phyloP scores from a whole-genome alignment of 2,797 vertebrate genomes.

The Mus minutoides region DNA sequence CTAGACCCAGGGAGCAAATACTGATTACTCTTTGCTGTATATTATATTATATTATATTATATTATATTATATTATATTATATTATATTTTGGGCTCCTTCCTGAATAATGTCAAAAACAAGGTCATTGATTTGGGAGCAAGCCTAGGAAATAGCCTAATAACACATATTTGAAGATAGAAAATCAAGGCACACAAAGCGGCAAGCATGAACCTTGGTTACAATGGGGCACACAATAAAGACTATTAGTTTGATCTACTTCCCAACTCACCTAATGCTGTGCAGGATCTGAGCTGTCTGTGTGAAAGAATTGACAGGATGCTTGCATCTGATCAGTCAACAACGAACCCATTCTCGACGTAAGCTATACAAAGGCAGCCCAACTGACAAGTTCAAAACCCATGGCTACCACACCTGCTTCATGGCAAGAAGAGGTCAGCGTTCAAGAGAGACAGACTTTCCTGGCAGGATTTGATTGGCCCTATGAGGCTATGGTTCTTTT shows the following conservation, averaged over 20 bases:
- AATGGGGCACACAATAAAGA: background rate
- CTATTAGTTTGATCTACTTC: background rate
- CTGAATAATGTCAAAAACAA: background rate
- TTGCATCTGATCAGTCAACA: background rate
- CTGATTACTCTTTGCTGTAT: constrained; percentile 12
- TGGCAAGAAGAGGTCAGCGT: background rate
- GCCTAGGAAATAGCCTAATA: background rate
- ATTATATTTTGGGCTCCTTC: background rate
- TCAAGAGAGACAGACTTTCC: background rate
- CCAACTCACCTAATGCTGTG: background rate
- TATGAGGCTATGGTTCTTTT: background rate
- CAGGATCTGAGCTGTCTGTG: background rate
- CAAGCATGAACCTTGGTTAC: background rate
- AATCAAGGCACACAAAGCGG: background rate
- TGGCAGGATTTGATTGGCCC: background rate
- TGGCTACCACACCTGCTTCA: background rate
- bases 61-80: too few species aligned
- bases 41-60: background rate
- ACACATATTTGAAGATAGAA: background rate
- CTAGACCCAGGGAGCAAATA: background rate
- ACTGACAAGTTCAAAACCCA: constrained; percentile 3
- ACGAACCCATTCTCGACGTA: background rate
- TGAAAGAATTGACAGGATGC: background rate
- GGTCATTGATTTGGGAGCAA: background rate
- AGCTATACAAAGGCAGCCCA: background rate